A percentile compares a stretch with the other conserved stretches of the same genome.
Evolutionary conservation across 1,140 invertebrate species (phyloP).

Genomic region (Chironomus striatipennis): DNA sequence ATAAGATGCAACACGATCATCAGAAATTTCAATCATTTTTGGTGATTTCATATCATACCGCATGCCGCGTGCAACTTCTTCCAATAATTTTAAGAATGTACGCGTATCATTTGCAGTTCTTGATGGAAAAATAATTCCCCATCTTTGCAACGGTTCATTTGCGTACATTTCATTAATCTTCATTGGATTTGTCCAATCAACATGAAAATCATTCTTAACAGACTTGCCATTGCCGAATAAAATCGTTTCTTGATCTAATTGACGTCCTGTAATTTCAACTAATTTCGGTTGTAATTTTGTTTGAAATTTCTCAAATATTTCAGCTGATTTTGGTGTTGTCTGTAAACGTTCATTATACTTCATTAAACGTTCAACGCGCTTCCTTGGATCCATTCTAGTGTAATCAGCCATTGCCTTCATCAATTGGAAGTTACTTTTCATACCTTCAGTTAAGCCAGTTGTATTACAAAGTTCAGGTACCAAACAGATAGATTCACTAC

Average conservation of each 20-base stretch:
- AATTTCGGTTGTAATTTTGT: constrained; percentile 49
- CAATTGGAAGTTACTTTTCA: constrained; percentile 50
- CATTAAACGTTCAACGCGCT: constrained; percentile 51
- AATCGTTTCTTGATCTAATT: constrained; percentile 49
- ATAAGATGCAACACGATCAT: constrained; percentile 45
- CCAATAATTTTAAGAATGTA: constrained; percentile 41
- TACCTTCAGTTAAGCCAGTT: constrained; percentile 54
- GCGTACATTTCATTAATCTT: constrained; percentile 41
- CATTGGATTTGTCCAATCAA: constrained; percentile 57
- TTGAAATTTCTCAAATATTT: constrained; percentile 54
- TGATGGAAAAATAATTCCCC: constrained; percentile 46
- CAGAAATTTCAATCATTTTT: constrained; percentile 37
- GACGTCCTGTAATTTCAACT: constrained; percentile 48
- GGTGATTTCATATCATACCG: constrained; percentile 33
- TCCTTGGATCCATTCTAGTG: constrained; percentile 53
- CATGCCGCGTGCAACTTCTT: constrained; percentile 43
- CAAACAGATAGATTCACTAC: constrained; percentile 51
- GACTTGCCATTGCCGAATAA: constrained; percentile 36
- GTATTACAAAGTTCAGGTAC: constrained; percentile 65
- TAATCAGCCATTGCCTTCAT: constrained; percentile 53
- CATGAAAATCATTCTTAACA: constrained; percentile 39
- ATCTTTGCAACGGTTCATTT: constrained; percentile 39
- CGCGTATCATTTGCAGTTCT: constrained; percentile 38
- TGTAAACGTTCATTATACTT: constrained; percentile 50
- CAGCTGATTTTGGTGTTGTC: constrained; percentile 39